Percentiles rank a stretch among this genome's conserved stretches.
These are phyloP conservation scores for Cynoglossus semilaevis DNA, from an alignment of 2,113 vertebrate species.

Conservation along the genomic window DNA sequence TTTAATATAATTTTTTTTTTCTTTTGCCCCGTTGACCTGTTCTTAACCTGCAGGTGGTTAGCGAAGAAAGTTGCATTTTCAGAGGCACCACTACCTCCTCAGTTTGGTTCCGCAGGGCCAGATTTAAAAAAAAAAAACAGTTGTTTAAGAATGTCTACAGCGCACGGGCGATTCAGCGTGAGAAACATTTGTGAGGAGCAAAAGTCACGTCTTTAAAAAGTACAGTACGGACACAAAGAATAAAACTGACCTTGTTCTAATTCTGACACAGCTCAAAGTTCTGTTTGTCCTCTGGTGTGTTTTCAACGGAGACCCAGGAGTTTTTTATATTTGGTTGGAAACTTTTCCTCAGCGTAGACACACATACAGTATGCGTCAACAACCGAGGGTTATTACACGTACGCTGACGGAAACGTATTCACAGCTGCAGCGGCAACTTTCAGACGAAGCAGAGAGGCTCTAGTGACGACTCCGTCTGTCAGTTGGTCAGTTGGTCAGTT, in stretches of 20 bases:
- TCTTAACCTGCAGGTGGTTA: too few relatives aligned
- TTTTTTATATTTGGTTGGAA: neutral
- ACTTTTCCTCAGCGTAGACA: slow-evolving; percentile 2
- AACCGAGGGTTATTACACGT: slow-evolving; percentile 3
- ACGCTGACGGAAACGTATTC: slow-evolving; percentile 12
- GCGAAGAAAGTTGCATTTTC: too few relatives aligned
- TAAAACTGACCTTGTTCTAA: slow-evolving; percentile 27
- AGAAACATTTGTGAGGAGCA: too few relatives aligned
- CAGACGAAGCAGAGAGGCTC: neutral
- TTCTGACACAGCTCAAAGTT: slow-evolving; percentile 37
- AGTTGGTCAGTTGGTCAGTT: neutral
- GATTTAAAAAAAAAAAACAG: too few relatives aligned
- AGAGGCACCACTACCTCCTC: too few relatives aligned
- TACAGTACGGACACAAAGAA: slow-evolving; percentile 11
- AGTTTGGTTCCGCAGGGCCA: too few relatives aligned
- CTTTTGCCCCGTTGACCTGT: too few relatives aligned
- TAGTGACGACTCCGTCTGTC: neutral
- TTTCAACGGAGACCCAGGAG: too few relatives aligned
- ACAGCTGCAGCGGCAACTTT: slow-evolving; percentile 12
- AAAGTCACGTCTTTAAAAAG: too few relatives aligned
- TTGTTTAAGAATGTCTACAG: too few relatives aligned
- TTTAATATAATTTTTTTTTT: too few relatives aligned
- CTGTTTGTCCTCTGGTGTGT: slow-evolving; percentile 21
- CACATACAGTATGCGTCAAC: slow-evolving; percentile 10
- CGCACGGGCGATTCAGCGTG: too few relatives aligned